Percentiles rank a stretch among this genome's conserved stretches.
Evolutionary conservation across 2,113 vertebrate species (phyloP).

Genomic region (Nibea coibor): DNA sequence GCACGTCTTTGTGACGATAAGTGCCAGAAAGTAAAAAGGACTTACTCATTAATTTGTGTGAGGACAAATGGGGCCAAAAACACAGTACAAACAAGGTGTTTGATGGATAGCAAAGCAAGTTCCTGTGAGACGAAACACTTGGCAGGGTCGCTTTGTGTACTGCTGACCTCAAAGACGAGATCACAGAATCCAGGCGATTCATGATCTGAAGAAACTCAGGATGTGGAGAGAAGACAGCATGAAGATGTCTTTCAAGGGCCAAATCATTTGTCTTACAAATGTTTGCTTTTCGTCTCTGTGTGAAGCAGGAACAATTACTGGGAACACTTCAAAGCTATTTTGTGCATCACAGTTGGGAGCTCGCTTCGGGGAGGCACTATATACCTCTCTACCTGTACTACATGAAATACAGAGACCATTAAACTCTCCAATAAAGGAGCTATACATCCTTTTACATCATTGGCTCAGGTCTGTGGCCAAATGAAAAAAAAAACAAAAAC

Average conservation of each 20-base stretch:
- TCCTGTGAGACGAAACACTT: background rate
- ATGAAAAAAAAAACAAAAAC: background rate
- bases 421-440: conserved; percentile 36
- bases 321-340: conserved; percentile 49
- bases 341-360: conserved; percentile 37
- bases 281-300: conserved; percentile 38
- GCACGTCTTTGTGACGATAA: conserved; percentile 25
- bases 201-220: conserved; percentile 12
- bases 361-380: conserved; percentile 33
- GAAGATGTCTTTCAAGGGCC: conserved; percentile 6
- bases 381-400: conserved; percentile 18
- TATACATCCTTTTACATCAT: conserved; percentile 27
- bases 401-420: conserved; percentile 42
- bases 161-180: conserved; percentile 11
- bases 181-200: background rate
- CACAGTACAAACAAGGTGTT: conserved; percentile 49
- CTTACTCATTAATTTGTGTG: conserved; percentile 55
- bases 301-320: conserved; percentile 47
- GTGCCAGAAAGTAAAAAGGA: conserved; percentile 25
- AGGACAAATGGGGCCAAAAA: conserved; percentile 37
- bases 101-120: conserved; percentile 30
- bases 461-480: conserved; percentile 27
- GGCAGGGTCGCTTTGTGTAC: background rate
- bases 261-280: conserved; percentile 37
- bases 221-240: background rate